phyloP scores from a whole-genome alignment of 2,113 vertebrate species.

The Alosa alosa region DNA sequence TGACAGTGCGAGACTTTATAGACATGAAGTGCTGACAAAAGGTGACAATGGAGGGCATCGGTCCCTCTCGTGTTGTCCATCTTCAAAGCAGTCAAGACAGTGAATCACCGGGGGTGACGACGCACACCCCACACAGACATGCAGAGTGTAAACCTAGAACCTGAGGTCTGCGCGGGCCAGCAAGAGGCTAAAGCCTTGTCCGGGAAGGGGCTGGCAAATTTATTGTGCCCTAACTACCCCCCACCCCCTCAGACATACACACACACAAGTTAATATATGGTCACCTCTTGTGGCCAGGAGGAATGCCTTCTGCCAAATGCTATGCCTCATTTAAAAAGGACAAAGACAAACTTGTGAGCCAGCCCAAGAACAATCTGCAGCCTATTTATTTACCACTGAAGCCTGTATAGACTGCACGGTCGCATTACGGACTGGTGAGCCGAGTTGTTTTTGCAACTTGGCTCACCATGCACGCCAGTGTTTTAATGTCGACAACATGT shows the following conservation, averaged over 20 bases:
- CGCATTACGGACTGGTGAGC: neutral
- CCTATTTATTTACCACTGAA: slow-evolving; percentile 36
- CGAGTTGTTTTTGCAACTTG: neutral
- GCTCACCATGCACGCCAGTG: neutral
- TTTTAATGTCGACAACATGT: neutral
- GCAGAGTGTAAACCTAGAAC: slow-evolving; percentile 33
- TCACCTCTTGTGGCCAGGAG: slow-evolving; percentile 29
- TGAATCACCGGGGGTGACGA: slow-evolving; percentile 35
- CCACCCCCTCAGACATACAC: neutral
- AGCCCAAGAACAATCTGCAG: slow-evolving; percentile 31
- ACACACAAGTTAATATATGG: slow-evolving; percentile 40
- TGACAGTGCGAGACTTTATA: neutral
- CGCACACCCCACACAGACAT: slow-evolving; percentile 22
- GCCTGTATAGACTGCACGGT: slow-evolving; percentile 33
- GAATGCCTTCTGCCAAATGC: slow-evolving; percentile 40
- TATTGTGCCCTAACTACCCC: slow-evolving; percentile 38
- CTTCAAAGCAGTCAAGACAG: slow-evolving; percentile 46
- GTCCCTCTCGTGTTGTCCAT: neutral
- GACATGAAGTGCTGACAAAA: neutral
- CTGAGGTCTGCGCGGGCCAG: slow-evolving; percentile 20
- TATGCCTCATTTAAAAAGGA: slow-evolving; percentile 25
- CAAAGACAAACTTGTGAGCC: slow-evolving; percentile 28
- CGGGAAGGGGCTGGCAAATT: slow-evolving; percentile 41
- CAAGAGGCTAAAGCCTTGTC: slow-evolving; percentile 43
- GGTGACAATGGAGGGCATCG: neutral